These are phyloP conservation scores for Ispidina picta DNA, from an alignment of 2,797 vertebrate genomes.

Conservation along the genomic window DNA sequence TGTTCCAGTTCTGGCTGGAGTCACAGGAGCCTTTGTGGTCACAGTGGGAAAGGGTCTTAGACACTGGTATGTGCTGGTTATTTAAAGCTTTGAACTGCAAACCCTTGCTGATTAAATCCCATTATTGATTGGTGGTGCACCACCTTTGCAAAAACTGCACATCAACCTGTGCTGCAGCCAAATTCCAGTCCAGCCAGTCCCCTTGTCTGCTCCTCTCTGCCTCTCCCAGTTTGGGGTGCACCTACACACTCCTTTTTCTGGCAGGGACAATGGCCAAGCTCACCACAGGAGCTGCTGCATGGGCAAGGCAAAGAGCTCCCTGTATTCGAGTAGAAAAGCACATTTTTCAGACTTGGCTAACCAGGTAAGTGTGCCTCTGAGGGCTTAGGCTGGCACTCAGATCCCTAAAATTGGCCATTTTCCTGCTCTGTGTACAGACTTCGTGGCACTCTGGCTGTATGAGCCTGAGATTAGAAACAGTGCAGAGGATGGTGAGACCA, in stretches of 20 bases:
- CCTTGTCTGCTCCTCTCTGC: not conserved
- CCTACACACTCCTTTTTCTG: not conserved
- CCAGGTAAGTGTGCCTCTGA: not conserved
- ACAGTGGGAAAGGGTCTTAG: not conserved
- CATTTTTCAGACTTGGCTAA: not conserved
- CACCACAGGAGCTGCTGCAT: not conserved
- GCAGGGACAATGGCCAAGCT: rapidly evolving
- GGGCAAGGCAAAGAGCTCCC: not conserved
- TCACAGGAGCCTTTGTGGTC: not conserved
- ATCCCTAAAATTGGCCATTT: slow-evolving; percentile 40
- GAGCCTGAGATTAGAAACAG: not conserved
- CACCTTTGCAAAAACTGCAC: rapidly evolving
- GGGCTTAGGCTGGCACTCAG: slow-evolving; percentile 7
- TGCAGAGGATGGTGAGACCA: not conserved
- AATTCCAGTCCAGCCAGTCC: not conserved
- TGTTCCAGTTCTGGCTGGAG: not conserved
- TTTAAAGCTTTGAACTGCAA: not conserved
- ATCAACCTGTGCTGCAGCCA: not conserved
- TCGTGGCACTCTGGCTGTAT: not conserved
- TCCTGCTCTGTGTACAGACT: not conserved
- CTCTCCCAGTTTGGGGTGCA: not conserved
- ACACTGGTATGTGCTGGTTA: not conserved
- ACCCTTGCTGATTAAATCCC: slow-evolving; percentile 2
- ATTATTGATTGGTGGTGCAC: not conserved
- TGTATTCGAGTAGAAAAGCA: not conserved